Evolutionary conservation across 2,797 vertebrate species (phyloP).

Genomic region (Microctenopoma lineatum): DNA sequence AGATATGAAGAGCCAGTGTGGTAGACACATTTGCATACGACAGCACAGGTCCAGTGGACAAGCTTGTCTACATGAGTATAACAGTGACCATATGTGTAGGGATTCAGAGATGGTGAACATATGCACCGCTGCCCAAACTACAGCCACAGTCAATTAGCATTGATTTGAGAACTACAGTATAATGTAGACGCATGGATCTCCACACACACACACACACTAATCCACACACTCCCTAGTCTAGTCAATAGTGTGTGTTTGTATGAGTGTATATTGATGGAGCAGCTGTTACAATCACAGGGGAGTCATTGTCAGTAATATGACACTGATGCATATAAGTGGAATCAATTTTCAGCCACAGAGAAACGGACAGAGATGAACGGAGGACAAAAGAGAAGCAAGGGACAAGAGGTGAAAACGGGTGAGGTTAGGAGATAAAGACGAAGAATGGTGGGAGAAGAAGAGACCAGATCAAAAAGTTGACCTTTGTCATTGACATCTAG

Average conservation of each 20-base stretch:
- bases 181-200: not conserved
- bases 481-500: slow-evolving; percentile 29
- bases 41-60: slow-evolving; percentile 27
- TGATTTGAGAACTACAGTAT: not conserved
- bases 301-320: slow-evolving; percentile 50
- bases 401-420: not conserved
- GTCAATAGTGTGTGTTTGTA: slow-evolving; percentile 29
- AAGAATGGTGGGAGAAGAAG: not conserved
- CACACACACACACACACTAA: slow-evolving; percentile 12
- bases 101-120: slow-evolving; percentile 6
- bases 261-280: slow-evolving; percentile 51
- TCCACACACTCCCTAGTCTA: slow-evolving; percentile 7
- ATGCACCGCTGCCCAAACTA: not conserved
- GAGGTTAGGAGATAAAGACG: slow-evolving; percentile 17
- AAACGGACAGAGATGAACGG: slow-evolving; percentile 18
- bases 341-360: slow-evolving; percentile 20
- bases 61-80: slow-evolving; percentile 26
- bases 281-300: slow-evolving; percentile 48
- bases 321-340: slow-evolving; percentile 13
- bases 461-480: slow-evolving; percentile 30
- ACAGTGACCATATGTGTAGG: slow-evolving; percentile 6
- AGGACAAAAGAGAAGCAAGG: slow-evolving; percentile 22
- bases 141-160: not conserved
- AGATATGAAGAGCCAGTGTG: slow-evolving; percentile 25
- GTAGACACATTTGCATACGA: slow-evolving; percentile 51